Evolutionary conservation across 2,797 vertebrate genomes (phyloP), one percentile per base, ranked within the genome.

Genomic region (Vultur gryphus): DNA sequence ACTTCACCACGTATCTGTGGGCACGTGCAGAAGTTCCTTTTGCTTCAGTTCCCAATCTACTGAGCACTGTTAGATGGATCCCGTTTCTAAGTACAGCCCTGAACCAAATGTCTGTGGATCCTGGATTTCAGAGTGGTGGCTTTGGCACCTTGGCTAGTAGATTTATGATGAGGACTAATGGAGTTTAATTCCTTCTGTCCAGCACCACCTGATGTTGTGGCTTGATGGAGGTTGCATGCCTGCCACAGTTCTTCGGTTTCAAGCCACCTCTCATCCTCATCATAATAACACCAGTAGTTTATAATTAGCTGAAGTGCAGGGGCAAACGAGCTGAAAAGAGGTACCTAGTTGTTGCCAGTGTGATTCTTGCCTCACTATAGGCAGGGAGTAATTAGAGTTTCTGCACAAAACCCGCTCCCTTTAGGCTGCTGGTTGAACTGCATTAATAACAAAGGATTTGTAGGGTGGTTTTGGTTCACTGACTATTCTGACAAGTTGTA

Each of bases 401-500:
- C 55, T 93, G 52, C 49, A 58, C 67, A 85, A 78, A 90, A 73
- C 7, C 67, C 14, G 71, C 49, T 95, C 75, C 57, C 71, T 90
- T 89, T 67, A 65, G 92, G 75, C 54, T 93, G 84, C 59, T 69
- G 76, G 16, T 49, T 91, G 94, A 81, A 91, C 49, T 92, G 57
- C 79, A 58, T 78, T 93, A 87, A 77, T 83, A 83, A 88, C 7
- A 6, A 49, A 65, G 37, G 64, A 41, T 84, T 81, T 82, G 52
- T 71, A 61, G 79, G 75, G 35, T 84, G 72, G 1, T 58, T 94
- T 93, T 84, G 82, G 84, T 88, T 96, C 84, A 48, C 69, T 37
- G 89, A 90, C 91, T 93, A 89, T 85, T 89, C 92, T 81, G 84
- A 93, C 57, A 81, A 91, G 52, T 92, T 91, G 89, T 78, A 89